Evolutionary conservation across 2,113 vertebrate species (phyloP).

Genomic region (Zapornia atra): DNA sequence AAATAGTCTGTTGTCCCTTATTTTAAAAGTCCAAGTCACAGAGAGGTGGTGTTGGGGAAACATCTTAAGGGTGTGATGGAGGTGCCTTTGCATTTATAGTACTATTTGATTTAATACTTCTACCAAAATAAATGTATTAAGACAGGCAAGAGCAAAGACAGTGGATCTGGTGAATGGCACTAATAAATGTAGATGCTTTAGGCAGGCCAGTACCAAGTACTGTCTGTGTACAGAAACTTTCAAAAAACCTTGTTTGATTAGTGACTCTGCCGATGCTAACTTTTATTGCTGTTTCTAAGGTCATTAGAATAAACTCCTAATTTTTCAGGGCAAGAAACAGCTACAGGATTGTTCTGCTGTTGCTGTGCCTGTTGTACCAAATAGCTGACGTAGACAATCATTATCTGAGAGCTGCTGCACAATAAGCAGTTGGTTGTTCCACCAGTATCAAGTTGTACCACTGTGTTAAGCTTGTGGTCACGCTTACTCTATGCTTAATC

Average conservation of each 20-base stretch:
- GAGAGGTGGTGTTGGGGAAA: not conserved
- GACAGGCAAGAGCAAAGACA: not conserved
- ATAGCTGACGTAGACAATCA: constrained; percentile 62
- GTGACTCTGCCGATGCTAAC: constrained; percentile 2
- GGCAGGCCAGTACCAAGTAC: not conserved
- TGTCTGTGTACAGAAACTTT: not conserved
- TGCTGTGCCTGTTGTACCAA: constrained; percentile 49
- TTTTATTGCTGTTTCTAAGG: not conserved
- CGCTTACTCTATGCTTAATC: not conserved
- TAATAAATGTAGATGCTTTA: not conserved
- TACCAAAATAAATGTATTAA: not conserved
- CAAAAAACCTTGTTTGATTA: not conserved
- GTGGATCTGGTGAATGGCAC: not conserved
- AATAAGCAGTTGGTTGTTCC: not conserved
- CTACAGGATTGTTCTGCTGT: not conserved
- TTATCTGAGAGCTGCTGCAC: not conserved
- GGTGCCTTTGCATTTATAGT: constrained; percentile 42
- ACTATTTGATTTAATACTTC: not conserved
- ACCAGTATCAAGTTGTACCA: not conserved
- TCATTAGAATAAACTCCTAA: not conserved
- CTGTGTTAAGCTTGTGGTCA: not conserved
- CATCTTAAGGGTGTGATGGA: constrained; percentile 2
- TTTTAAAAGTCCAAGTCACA: not conserved
- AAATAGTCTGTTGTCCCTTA: not conserved
- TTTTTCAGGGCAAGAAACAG: constrained; percentile 45